phyloP scores from a whole-genome alignment of 2,797 vertebrate genomes.

The Enoplosus armatus region DNA sequence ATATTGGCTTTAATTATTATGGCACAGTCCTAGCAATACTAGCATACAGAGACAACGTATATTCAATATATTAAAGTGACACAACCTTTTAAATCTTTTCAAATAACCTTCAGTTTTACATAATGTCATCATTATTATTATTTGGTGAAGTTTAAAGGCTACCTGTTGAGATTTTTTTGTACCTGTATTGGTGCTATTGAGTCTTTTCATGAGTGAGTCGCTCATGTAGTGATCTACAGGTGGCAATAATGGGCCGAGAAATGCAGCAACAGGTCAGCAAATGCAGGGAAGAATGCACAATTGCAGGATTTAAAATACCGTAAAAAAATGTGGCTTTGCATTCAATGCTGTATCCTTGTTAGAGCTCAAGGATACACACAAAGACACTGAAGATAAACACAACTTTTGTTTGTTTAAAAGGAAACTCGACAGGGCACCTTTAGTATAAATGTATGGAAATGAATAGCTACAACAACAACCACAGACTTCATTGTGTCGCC shows the following conservation, averaged over 20 bases:
- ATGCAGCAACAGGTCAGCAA: neutral
- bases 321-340: too few relatives aligned
- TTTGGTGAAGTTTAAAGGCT: constrained; percentile 11
- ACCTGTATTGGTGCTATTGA: neutral
- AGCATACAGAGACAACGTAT: too few relatives aligned
- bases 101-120: neutral
- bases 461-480: neutral
- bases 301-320: too few relatives aligned
- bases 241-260: constrained; percentile 10
- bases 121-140: neutral
- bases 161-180: neutral
- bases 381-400: too few relatives aligned
- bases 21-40: constrained; percentile 2
- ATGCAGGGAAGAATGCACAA: neutral
- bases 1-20: constrained; percentile 41
- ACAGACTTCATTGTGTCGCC: neutral
- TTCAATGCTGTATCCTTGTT: too few relatives aligned
- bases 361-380: too few relatives aligned
- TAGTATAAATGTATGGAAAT: constrained; percentile 5
- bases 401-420: too few relatives aligned
- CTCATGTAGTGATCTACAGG: constrained; percentile 9
- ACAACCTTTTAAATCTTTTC: neutral
- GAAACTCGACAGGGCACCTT: neutral
- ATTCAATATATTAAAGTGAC: neutral
- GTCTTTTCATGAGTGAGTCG: neutral